Conservation (phyloP, 2,797 vertebrate genomes). For the Enteromius radiatus region DNA sequence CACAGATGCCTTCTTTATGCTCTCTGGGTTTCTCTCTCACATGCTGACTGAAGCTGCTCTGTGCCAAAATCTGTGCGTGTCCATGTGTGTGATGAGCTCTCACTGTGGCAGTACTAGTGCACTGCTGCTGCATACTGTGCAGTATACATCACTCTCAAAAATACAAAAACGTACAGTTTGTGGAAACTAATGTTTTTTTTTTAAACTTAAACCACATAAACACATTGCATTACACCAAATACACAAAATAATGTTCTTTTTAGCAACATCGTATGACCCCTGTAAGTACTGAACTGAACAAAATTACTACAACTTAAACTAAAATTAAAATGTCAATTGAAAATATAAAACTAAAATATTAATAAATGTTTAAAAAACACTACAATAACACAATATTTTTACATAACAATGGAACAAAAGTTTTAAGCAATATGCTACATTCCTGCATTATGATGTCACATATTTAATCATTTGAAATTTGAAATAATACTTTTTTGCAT, state of each 20-base stretch:
- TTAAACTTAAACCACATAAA: too few relatives aligned
- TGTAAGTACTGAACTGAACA: background rate
- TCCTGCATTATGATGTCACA: background rate
- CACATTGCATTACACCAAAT: too few relatives aligned
- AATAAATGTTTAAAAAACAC: background rate
- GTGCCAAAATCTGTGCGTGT: slow-evolving; percentile 33
- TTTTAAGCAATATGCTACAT: background rate
- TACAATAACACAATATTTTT: background rate
- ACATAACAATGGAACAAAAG: too few relatives aligned
- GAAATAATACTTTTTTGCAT: background rate
- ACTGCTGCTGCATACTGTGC: background rate
- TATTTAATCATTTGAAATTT: background rate
- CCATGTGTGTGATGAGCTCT: slow-evolving; percentile 21
- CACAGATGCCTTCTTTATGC: slow-evolving; percentile 31
- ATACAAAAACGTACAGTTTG: too few relatives aligned
- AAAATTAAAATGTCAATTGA: background rate
- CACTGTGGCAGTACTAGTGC: background rate
- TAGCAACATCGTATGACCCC: too few relatives aligned
- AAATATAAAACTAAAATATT: background rate
- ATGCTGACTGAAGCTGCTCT: slow-evolving; percentile 38
- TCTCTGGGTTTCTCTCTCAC: slow-evolving; percentile 5
- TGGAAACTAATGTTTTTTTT: too few relatives aligned
- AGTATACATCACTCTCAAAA: background rate
- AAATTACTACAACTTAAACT: background rate
- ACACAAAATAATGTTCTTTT: too few relatives aligned